Conservation (phyloP, 2,797 vertebrate species). For the Siniperca undulata region DNA sequence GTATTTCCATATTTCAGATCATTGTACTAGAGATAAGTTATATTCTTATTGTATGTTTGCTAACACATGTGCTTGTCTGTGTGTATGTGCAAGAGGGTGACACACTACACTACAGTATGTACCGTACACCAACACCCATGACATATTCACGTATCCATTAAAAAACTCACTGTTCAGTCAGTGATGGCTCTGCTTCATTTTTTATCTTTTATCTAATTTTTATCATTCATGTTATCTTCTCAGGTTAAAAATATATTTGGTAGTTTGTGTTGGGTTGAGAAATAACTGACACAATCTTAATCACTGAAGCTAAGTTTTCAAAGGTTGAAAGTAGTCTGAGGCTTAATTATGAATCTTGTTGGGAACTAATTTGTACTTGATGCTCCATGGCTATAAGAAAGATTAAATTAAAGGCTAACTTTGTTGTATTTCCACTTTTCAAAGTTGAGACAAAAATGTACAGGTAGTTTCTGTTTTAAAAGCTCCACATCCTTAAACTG, state of each 20-base stretch:
- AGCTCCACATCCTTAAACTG: neutral
- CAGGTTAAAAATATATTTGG: slow-evolving; percentile 36
- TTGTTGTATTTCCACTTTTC: neutral
- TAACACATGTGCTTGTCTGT: neutral
- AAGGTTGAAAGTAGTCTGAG: neutral
- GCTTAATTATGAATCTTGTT: neutral
- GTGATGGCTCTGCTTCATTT: slow-evolving; percentile 3
- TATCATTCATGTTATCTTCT: slow-evolving; percentile 5
- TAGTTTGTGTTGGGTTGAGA: slow-evolving; percentile 13
- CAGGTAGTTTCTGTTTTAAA: slow-evolving; percentile 6
- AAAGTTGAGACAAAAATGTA: neutral
- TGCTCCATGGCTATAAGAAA: neutral
- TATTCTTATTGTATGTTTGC: slow-evolving; percentile 5
- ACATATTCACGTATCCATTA: slow-evolving; percentile 3
- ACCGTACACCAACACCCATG: neutral
- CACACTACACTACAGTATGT: too few relatives aligned
- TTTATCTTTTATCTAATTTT: slow-evolving; percentile 14
- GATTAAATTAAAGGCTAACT: neutral
- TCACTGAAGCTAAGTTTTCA: slow-evolving; percentile 6
- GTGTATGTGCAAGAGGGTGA: neutral
- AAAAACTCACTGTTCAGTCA: slow-evolving; percentile 15
- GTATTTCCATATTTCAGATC: slow-evolving; percentile 62
- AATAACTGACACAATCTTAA: slow-evolving; percentile 11
- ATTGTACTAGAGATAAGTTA: slow-evolving; percentile 26
- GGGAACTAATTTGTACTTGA: slow-evolving; percentile 8